Conservation (phyloP, 2,888 invertebrate genomes). For the Microplitis deprimator region DNA sequence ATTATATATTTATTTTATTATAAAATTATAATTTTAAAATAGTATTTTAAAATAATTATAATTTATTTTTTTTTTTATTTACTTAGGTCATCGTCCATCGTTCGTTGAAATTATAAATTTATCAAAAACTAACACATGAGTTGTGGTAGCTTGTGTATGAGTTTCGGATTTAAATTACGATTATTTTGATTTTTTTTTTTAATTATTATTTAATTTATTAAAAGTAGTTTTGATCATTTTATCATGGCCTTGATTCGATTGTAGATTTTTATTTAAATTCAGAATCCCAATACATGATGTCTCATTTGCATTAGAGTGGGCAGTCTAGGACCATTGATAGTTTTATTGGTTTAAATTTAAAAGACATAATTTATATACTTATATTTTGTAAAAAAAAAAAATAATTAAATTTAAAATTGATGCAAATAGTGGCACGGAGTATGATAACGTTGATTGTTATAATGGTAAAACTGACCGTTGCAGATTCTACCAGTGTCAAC, state of each 20-base stretch:
- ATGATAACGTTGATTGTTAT: slow-evolving; percentile 57
- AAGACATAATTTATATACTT: not conserved
- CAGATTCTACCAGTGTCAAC: slow-evolving; percentile 71
- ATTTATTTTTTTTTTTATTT: not conserved
- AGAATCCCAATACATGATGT: not conserved
- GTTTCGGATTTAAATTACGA: not conserved
- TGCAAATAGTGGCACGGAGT: slow-evolving; percentile 55
- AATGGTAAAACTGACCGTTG: slow-evolving; percentile 71
- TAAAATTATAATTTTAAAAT: not conserved
- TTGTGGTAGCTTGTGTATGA: not conserved
- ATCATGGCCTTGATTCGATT: slow-evolving; percentile 15
- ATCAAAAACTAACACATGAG: not conserved
- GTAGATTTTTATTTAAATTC: not conserved
- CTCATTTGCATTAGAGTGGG: slow-evolving; percentile 47
- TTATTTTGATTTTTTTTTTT: not conserved
- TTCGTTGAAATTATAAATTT: not conserved
- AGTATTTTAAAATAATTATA: not conserved
- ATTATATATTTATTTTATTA: not conserved
- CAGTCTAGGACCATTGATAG: slow-evolving; percentile 47
- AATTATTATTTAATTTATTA: slow-evolving; percentile 10
- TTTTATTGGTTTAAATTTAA: slow-evolving; percentile 15
- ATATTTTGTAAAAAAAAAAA: slow-evolving; percentile 46
- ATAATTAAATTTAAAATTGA: slow-evolving; percentile 27
- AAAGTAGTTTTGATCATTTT: slow-evolving; percentile 16
- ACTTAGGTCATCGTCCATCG: slow-evolving; percentile 2